These are phyloP conservation scores for Myotis davidii DNA, from an alignment of 2,113 vertebrate species.

Conservation along the genomic window DNA sequence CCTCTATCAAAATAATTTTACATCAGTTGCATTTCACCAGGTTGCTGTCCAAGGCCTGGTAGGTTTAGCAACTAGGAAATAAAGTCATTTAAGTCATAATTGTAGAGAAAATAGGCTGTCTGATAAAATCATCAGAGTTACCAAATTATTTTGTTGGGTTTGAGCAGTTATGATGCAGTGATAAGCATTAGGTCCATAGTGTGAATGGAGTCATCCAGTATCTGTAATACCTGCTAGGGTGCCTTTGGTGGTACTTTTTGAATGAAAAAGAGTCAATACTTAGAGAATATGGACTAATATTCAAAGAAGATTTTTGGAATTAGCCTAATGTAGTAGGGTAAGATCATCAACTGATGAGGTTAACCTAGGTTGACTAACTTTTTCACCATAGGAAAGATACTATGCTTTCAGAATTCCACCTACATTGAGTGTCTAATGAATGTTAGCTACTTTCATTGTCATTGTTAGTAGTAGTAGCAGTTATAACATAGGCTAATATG, in stretches of 20 bases:
- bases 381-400: not conserved
- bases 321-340: not conserved
- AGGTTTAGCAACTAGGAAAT: conserved; percentile 36
- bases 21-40: not conserved
- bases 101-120: conserved; percentile 30
- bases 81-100: conserved; percentile 25
- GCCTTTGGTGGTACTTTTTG: not conserved
- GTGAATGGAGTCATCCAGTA: not conserved
- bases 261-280: not conserved
- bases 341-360: not conserved
- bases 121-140: conserved; percentile 21
- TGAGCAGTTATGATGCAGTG: not conserved
- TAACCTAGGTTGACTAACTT: not conserved
- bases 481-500: not conserved
- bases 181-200: not conserved
- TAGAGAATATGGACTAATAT: not conserved
- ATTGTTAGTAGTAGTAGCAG: not conserved
- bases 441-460: not conserved
- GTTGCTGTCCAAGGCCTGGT: not conserved
- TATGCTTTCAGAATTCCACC: not conserved
- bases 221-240: not conserved
- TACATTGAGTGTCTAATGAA: not conserved
- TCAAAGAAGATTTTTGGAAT: not conserved
- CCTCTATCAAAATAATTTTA: not conserved
- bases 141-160: not conserved